These are phyloP conservation scores for Trichonephila inaurata DNA, from an alignment of 1,140 invertebrate genomes.

Conservation along the genomic window DNA sequence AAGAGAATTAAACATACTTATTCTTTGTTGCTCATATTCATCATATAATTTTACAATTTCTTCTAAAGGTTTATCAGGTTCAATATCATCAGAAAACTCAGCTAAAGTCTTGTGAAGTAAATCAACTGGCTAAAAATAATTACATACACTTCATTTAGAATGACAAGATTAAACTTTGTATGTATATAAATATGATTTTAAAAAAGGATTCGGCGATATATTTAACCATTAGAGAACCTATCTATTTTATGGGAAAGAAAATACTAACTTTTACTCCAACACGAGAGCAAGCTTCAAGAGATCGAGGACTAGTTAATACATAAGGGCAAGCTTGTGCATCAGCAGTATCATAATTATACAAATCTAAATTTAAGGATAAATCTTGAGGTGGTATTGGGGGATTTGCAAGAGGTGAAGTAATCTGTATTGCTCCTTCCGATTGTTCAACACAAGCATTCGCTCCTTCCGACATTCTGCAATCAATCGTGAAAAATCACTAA, in stretches of 20 bases:
- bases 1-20: slow-evolving; percentile 68
- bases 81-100: slow-evolving; percentile 77
- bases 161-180: no score
- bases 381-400: slow-evolving; percentile 66
- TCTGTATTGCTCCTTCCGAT: slow-evolving; percentile 33
- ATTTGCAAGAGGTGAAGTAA: background rate
- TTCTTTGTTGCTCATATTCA: slow-evolving; percentile 77
- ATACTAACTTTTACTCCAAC: slow-evolving; percentile 82
- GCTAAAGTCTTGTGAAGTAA: slow-evolving; percentile 79
- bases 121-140: slow-evolving; percentile 80
- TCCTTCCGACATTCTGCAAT: slow-evolving; percentile 68
- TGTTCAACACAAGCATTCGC: slow-evolving; percentile 27
- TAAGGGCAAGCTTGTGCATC: slow-evolving; percentile 82
- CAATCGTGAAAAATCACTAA: background rate
- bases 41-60: slow-evolving; percentile 77
- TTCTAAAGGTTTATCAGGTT: slow-evolving; percentile 75
- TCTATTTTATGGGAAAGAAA: no score
- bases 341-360: slow-evolving; percentile 82
- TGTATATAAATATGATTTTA: no score
- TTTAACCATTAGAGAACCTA: no score
- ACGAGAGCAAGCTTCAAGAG: slow-evolving; percentile 82
- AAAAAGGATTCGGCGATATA: no score
- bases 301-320: slow-evolving; percentile 83
- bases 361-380: slow-evolving; percentile 79
- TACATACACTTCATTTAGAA: no score